Conservation (phyloP, 2,888 invertebrate species). For the Petrolisthes manimaculis region DNA sequence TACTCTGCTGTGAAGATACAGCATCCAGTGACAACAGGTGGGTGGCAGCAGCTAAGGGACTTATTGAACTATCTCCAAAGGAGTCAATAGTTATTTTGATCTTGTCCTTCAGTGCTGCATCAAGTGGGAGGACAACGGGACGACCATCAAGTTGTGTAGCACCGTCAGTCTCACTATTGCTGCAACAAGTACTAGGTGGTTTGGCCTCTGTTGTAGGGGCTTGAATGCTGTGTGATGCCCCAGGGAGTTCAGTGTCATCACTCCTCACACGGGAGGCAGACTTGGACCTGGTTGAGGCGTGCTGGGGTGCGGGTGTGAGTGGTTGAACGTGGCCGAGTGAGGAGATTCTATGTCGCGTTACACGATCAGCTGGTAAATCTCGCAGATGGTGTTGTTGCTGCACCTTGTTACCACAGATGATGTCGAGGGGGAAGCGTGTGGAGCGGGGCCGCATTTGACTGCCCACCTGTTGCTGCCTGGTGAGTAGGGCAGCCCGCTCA, state of each 20-base stretch:
- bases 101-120: conserved; percentile 33
- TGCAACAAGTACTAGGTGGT: not conserved
- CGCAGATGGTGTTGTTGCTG: conserved; percentile 11
- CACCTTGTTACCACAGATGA: conserved; percentile 50
- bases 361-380: not conserved
- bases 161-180: not conserved
- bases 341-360: conserved; percentile 24
- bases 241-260: not conserved
- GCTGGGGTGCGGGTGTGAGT: not conserved
- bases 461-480: conserved; percentile 26
- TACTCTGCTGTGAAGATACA: not conserved
- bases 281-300: conserved; percentile 38
- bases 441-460: conserved; percentile 18
- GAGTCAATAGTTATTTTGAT: conserved; percentile 48
- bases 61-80: not conserved
- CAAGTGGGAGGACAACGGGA: conserved; percentile 40
- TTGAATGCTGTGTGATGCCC: not conserved
- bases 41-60: not conserved
- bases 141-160: not conserved
- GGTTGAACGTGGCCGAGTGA: conserved; percentile 38
- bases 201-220: not conserved
- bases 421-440: conserved; percentile 52
- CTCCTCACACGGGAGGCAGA: conserved; percentile 33
- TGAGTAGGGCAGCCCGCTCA: conserved; percentile 36
- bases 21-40: not conserved